Percentiles rank a stretch among this genome's conserved stretches.
phyloP scores from a whole-genome alignment of 2,888 invertebrate species.

The Acanthococcus lagerstroemiae region DNA sequence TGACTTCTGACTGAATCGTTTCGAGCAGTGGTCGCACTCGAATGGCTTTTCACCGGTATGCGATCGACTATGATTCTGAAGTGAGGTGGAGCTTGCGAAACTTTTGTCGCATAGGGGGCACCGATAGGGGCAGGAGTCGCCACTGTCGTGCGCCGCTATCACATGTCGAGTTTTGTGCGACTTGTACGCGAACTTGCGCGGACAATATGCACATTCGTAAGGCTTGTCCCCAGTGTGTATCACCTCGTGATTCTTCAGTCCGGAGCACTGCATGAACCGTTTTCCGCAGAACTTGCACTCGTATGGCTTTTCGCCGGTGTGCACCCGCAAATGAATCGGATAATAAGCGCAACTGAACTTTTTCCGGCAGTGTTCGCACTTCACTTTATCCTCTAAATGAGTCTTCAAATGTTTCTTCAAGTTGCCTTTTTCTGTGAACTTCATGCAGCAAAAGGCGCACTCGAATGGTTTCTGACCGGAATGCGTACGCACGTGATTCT shows the following conservation, averaged over 20 bases:
- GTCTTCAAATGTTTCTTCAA: slow-evolving; percentile 8
- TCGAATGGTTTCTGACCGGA: not conserved
- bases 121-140: not conserved
- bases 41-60: slow-evolving; percentile 19
- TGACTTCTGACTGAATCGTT: not conserved
- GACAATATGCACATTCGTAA: not conserved
- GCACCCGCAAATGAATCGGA: slow-evolving; percentile 2
- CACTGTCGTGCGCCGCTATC: not conserved
- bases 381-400: not conserved
- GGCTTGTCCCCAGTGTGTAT: slow-evolving; percentile 10
- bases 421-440: slow-evolving; percentile 14
- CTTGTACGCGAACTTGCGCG: not conserved
- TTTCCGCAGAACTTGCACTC: slow-evolving; percentile 3
- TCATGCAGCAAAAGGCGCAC: not conserved
- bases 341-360: not conserved
- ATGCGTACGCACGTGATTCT: slow-evolving; percentile 7
- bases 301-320: slow-evolving; percentile 7
- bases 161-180: slow-evolving; percentile 1
- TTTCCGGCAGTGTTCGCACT: not conserved
- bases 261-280: not conserved
- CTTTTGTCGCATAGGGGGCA: slow-evolving; percentile 1
- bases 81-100: not conserved
- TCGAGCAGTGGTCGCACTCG: not conserved
- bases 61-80: not conserved
- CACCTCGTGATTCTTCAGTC: not conserved